Evolutionary conservation across 2,113 vertebrate species (phyloP).

Genomic region (Myanophis thanlyinensis): DNA sequence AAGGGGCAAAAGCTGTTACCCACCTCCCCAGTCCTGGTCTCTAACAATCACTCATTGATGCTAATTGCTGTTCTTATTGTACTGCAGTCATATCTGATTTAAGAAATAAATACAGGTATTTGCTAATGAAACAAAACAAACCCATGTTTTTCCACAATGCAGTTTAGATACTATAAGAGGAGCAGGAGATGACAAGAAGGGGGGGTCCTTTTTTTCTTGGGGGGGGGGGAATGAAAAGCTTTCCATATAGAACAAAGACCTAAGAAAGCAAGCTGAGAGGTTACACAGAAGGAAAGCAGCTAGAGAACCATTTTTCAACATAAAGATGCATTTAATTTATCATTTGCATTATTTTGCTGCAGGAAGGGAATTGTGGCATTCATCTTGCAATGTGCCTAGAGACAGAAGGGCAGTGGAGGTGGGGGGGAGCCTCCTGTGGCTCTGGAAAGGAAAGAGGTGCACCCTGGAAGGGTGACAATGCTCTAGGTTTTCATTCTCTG

Average conservation of each 20-base stretch:
- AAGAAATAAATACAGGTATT: conserved; percentile 89
- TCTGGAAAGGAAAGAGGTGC: neutral
- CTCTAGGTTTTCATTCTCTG: neutral
- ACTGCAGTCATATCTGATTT: conserved; percentile 87
- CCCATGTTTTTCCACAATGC: conserved; percentile 69
- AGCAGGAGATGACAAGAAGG: neutral
- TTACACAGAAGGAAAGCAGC: neutral
- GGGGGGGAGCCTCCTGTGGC: neutral
- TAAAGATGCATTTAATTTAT: conserved; percentile 26
- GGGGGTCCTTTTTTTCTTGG: neutral
- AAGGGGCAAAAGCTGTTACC: conserved; percentile 87
- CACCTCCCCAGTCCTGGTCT: conserved; percentile 72
- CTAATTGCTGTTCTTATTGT: conserved; percentile 88
- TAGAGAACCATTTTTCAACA: neutral
- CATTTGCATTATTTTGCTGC: conserved; percentile 26
- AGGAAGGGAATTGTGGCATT: neutral
- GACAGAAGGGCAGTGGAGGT: neutral
- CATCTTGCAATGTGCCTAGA: neutral
- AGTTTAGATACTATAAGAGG: conserved; percentile 3
- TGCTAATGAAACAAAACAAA: conserved; percentile 89
- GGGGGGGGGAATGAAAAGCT: neutral
- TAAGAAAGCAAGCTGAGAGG: conserved; percentile 14
- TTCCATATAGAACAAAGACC: conserved; percentile 10
- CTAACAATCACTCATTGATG: conserved; percentile 82
- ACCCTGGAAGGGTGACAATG: neutral